phyloP scores from a whole-genome alignment of 2,888 invertebrate species.

The Scaeva pyrastri region DNA sequence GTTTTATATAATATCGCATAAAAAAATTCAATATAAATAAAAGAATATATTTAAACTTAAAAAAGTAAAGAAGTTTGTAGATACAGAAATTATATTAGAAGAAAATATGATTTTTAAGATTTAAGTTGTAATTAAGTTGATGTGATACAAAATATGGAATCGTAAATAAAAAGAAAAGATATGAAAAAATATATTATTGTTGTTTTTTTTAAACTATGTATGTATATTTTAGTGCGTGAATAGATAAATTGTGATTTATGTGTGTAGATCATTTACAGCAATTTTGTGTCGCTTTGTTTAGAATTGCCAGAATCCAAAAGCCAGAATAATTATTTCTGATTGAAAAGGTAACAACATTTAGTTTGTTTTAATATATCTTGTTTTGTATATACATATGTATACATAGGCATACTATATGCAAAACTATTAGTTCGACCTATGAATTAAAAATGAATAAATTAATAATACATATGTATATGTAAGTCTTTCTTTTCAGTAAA shows the following conservation, averaged over 20 bases:
- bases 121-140: constrained; percentile 75
- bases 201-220: not conserved
- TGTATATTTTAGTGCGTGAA: not conserved
- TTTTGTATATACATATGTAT: too few relatives aligned
- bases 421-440: too few relatives aligned
- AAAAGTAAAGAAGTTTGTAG: constrained; percentile 56
- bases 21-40: constrained; percentile 19
- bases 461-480: too few relatives aligned
- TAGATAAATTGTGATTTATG: not conserved
- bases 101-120: constrained; percentile 55
- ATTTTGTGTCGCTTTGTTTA: too few relatives aligned
- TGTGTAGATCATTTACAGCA: too few relatives aligned
- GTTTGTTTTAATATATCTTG: too few relatives aligned
- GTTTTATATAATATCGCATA: constrained; percentile 63
- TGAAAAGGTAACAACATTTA: too few relatives aligned
- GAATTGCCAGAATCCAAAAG: too few relatives aligned
- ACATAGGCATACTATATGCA: too few relatives aligned
- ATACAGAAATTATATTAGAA: constrained; percentile 62
- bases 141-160: constrained; percentile 73
- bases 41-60: constrained; percentile 29
- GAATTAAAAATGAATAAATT: too few relatives aligned
- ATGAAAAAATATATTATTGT: constrained; percentile 8
- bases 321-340: too few relatives aligned
- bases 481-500: too few relatives aligned
- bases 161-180: constrained; percentile 64